Evolutionary conservation across 2,888 invertebrate genomes (phyloP), one percentile per base, ranked within the genome.

Genomic region (Matsumyia berberina): DNA sequence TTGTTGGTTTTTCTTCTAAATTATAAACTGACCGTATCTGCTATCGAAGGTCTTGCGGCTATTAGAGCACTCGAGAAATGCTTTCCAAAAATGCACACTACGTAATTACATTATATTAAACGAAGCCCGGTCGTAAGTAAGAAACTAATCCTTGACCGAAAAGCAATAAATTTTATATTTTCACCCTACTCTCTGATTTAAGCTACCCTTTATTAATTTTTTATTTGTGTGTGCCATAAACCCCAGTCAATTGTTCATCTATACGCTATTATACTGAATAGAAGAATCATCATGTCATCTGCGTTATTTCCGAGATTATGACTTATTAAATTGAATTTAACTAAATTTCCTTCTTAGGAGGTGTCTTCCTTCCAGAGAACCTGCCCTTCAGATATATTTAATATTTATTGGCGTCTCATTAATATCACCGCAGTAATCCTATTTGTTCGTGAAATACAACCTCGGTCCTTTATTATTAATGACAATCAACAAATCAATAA

Each of bases 231-330:
- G 12, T 8, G n/a, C 11, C 37, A 55, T 53, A 15, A 62, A 66
- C 19, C 8, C 39, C 58, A 67, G 24, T 51, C 24, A 35, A 60
- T 53, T 49, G 24, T 39, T 57, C 57, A 29, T 57, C 35, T 51
- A 33, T 51, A 12, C 51, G 33, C 17, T 24, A 15, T 15, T 24
- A 6, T 12, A 53, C 49, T 42, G 29, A 60, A 66, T n/a, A 33
- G 44, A 66, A 37, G 58, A 77, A 70, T 62, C 51, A 55, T 70
- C 66, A 79, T 78, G 78, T 64, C 78, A 70, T 78, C 78, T 70
- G 78, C 70, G 19, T 62, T 19, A 57, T 64, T 78, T 49, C 55
- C 31, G 57, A 66, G 79, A 79, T 79, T 79, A 79, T 73, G 33
- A 58, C 39, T 72, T 73, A 72, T 79, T 58, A 79, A 58, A 79